Conservation (phyloP, 2,797 vertebrate genomes). For the Lepus townsendii region DNA sequence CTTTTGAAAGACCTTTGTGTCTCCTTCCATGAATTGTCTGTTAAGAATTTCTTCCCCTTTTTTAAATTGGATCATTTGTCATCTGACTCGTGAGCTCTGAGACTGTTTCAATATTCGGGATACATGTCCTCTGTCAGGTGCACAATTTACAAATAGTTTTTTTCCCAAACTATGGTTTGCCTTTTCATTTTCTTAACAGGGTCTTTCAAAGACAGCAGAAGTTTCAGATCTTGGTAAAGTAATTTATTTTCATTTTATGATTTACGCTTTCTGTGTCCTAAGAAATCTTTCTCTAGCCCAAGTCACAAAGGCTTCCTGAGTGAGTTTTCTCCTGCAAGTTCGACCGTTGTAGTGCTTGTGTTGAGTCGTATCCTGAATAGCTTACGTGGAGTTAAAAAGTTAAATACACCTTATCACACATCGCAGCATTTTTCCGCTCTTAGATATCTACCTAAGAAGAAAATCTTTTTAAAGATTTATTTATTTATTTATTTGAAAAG, state of each 20-base stretch:
- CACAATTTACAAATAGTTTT: slow-evolving; percentile 48
- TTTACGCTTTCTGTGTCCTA: background rate
- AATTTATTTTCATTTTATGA: slow-evolving; percentile 18
- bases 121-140: slow-evolving; percentile 18
- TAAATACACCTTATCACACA: background rate
- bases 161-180: background rate
- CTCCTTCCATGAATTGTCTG: background rate
- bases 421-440: background rate
- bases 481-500: no score
- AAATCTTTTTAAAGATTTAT: background rate
- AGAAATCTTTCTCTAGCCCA: slow-evolving; percentile 4
- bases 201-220: slow-evolving; percentile 29
- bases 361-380: background rate
- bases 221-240: slow-evolving; percentile 6
- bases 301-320: background rate
- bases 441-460: background rate
- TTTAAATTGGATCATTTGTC: slow-evolving; percentile 53
- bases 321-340: background rate
- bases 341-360: background rate
- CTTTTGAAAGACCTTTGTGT: no score
- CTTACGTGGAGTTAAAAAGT: background rate
- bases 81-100: background rate
- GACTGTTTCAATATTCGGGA: slow-evolving; percentile 32
- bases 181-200: slow-evolving; percentile 63
- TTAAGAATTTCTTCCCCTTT: background rate